Base-by-base conservation (phyloP, 2,113 vertebrate species). In the Myodes glareolus region DNA sequence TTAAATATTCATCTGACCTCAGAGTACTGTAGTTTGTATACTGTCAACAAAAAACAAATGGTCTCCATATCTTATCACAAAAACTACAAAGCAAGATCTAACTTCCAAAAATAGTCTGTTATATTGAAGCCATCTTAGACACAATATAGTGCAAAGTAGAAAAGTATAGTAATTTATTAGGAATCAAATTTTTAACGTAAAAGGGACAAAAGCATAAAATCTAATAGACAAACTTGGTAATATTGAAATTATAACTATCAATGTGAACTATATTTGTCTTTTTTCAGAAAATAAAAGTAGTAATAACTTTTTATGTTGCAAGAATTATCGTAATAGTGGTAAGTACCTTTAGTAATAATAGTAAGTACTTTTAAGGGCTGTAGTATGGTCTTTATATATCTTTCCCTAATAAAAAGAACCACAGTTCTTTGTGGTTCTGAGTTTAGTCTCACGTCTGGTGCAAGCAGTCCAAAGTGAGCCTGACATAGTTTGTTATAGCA, bases 141-240 rank as follows among this genome's bases (percentile, higher is more conserved):
- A 75, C 17, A 91, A 93, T 16, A 52, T 31, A 90, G 23, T 4
- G 84, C 50, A 96, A 81, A 94, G 55, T 27, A 97, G 86, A 72
- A 70, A 75, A 87, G 25, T 17, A 87, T 55, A 7, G 68, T 81
- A 85, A 92, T 92, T 97, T 88, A 42, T 63, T 95, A 94, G 27
- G 17, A 92, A 94, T 88, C 23, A 90, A 95, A 88, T 72, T 85
- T 92, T 90, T 95, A 96, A n/a, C 58, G 96, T 55, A 80, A 89
- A 73, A 63, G 31, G 58, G 11, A 58, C 68, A 31, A 8, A 95
- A 87, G n/a, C 47, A 87, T 45, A 97, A 92, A 92, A 90, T 76
- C 78, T 85, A 93, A 14, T 50, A 73, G 88, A 78, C 2, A 63
- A 90, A 78, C 2, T 5, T 33, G 77, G 7, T 72, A 81, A 92